Evolutionary conservation across 2,888 invertebrate genomes (phyloP).

Genomic region (Pseudococcus jackbeardsleyi): DNA sequence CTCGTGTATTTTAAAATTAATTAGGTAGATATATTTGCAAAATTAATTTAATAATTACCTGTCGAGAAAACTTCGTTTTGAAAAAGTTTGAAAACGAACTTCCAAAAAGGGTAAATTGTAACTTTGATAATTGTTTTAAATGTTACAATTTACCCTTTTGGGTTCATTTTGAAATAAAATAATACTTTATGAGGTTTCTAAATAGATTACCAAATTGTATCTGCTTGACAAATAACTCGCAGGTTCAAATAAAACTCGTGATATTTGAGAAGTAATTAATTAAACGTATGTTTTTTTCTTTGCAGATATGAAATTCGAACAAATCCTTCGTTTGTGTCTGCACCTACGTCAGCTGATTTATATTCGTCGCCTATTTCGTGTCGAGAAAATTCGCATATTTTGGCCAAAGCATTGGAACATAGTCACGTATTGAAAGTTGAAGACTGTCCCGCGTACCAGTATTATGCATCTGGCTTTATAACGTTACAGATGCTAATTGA

Average conservation of each 20-base stretch:
- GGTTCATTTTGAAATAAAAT: neutral
- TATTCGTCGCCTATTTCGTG: conserved; percentile 80
- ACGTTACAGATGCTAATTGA: conserved; percentile 81
- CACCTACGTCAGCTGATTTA: conserved; percentile 77
- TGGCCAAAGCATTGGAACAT: conserved; percentile 75
- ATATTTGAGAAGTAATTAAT: neutral
- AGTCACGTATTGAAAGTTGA: conserved; percentile 74
- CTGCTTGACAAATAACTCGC: neutral
- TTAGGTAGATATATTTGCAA: too few relatives aligned
- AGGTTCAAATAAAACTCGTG: too few relatives aligned
- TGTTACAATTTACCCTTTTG: neutral
- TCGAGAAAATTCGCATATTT: conserved; percentile 75
- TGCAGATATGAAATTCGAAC: conserved; percentile 81
- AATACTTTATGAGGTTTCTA: too few relatives aligned
- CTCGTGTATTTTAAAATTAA: too few relatives aligned
- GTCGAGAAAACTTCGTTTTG: too few relatives aligned
- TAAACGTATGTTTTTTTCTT: conserved; percentile 62
- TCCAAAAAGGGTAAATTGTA: neutral
- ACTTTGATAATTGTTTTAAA: neutral
- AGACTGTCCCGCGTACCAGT: conserved; percentile 81
- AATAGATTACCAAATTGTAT: neutral
- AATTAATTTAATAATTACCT: too few relatives aligned
- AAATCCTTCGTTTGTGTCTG: conserved; percentile 78
- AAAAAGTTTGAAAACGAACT: neutral
- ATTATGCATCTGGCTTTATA: conserved; percentile 82